Evolutionary conservation across 2,888 invertebrate genomes (phyloP).

Genomic region (Hirtodrosophila confusa): DNA sequence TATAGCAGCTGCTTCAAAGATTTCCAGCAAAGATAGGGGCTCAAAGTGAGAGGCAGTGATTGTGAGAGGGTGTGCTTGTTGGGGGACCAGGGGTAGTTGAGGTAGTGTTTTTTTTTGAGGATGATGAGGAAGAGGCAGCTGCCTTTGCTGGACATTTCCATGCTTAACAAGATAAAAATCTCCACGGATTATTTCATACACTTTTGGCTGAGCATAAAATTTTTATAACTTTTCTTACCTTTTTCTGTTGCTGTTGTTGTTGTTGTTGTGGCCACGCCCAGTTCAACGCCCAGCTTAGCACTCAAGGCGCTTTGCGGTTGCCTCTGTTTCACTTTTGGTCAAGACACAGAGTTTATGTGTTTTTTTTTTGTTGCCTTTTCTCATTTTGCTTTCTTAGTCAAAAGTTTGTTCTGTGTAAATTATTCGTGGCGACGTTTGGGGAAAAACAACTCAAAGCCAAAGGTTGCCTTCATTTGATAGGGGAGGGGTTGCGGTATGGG

Average conservation of each 20-base stretch:
- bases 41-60: slow-evolving; percentile 29
- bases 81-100: neutral
- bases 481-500: neutral
- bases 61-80: neutral
- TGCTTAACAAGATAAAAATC: slow-evolving; percentile 79
- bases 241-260: slow-evolving; percentile 25
- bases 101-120: neutral
- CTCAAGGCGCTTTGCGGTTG: slow-evolving; percentile 70
- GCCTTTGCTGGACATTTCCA: slow-evolving; percentile 63
- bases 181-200: slow-evolving; percentile 77
- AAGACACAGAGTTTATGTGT: slow-evolving; percentile 28
- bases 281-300: slow-evolving; percentile 62
- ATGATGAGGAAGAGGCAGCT: slow-evolving; percentile 17
- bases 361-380: slow-evolving; percentile 8
- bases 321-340: slow-evolving; percentile 68
- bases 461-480: slow-evolving; percentile 39
- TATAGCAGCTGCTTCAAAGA: slow-evolving; percentile 55
- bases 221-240: slow-evolving; percentile 70
- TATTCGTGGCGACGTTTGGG: slow-evolving; percentile 67
- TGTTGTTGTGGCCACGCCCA: slow-evolving; percentile 49
- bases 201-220: slow-evolving; percentile 63
- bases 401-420: slow-evolving; percentile 74
- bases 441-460: slow-evolving; percentile 67
- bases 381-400: slow-evolving; percentile 56
- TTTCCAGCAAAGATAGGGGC: slow-evolving; percentile 51